phyloP scores from a whole-genome alignment of 2,113 vertebrate genomes.

The Acinonyx jubatus region DNA sequence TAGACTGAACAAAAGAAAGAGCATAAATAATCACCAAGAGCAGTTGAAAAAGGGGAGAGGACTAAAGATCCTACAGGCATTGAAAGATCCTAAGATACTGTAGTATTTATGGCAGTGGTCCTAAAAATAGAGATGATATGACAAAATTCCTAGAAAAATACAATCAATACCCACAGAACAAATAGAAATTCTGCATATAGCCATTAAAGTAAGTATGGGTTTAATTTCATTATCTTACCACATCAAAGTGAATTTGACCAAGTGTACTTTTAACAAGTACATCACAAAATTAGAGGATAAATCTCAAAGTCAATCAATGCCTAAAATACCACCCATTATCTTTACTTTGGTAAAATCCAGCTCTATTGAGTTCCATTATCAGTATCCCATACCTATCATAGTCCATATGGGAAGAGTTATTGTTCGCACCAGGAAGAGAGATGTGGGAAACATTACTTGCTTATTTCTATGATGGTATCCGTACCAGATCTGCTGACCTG shows the following conservation, averaged over 20 bases:
- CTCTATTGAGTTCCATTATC: neutral
- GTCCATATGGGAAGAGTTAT: neutral
- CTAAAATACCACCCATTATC: neutral
- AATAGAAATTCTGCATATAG: neutral
- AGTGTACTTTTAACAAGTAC: neutral
- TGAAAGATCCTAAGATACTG: neutral
- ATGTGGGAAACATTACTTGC: neutral
- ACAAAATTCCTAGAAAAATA: neutral
- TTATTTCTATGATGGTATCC: neutral
- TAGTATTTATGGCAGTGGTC: neutral
- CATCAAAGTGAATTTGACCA: neutral
- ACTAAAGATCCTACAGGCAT: neutral
- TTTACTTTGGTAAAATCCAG: neutral
- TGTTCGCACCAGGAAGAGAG: neutral
- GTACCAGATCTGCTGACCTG: neutral
- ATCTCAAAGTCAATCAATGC: neutral
- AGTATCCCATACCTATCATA: neutral
- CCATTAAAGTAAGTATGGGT: neutral
- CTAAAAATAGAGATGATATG: neutral
- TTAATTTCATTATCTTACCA: neutral
- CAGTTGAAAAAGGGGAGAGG: neutral
- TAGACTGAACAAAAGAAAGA: neutral
- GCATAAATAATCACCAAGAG: neutral
- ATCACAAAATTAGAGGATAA: neutral
- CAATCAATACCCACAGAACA: neutral